Base-by-base conservation (phyloP, 2,888 invertebrate genomes). In the Formica aserva region DNA sequence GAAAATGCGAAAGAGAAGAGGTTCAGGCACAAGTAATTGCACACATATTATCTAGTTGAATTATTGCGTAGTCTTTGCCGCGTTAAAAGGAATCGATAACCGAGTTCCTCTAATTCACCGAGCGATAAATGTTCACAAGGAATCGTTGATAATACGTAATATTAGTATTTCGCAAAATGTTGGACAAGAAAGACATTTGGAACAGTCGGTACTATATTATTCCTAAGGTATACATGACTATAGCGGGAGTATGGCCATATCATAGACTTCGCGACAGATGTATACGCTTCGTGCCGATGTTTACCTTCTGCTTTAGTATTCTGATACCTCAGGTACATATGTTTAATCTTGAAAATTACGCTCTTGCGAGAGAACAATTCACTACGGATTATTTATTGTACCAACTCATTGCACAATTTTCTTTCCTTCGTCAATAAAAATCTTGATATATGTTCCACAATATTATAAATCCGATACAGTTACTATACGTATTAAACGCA, bases 231-330 rank as follows among this genome's bases (percentile, higher is more conserved):
- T 78, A 71, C 4, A n/a, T 78, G 71, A 71, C 18, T 1, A 4
- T 78, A 71, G 26, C 57, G 6, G 78, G 78, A 57, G 8, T 71
- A 78, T 78, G 78, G 71, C 71, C 71, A 8, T 78, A 71, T 15
- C 11, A 4, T 5, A 60, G 41, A 18, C 71, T 71, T 32, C 8
- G 78, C 18, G 18, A 71, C 22, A 66, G 78, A 71, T 71, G 18
- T 11, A 15, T 78, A 13, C 29, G 18, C 22, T 78, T 78, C 32
- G 52, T 71, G 22, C 71, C 71, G 18, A 71, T 45, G 11, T 78
- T 78, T 52, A 65, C 26, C 3, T 52, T 65, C 26, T 45, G 41
- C 22, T 32, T 13, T 26, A 71, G 57, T 71, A 71, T 78, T 60
- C 8, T 78, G 15, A 77, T 78, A 78, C 78, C 71, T 0, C 71